Evolutionary conservation across 2,113 vertebrate species (phyloP).

Genomic region (Ibidorhyncha struthersii): DNA sequence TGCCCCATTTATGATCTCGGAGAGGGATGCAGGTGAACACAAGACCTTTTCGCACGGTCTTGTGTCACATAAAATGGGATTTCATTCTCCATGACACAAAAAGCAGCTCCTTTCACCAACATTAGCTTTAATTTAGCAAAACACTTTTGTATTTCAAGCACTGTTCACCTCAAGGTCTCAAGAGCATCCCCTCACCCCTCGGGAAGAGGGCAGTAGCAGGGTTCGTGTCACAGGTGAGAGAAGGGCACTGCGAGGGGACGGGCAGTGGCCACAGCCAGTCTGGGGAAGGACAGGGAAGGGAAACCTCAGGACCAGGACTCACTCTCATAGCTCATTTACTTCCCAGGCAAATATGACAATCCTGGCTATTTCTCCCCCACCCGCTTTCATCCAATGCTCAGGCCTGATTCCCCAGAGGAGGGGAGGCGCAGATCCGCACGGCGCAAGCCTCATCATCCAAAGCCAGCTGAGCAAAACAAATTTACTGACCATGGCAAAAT

Average conservation of each 20-base stretch:
- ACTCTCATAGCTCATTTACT: neutral
- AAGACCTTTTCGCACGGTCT: neutral
- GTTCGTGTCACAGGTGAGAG: fast-evolving
- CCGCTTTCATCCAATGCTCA: neutral
- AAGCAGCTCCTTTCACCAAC: neutral
- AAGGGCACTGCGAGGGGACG: neutral
- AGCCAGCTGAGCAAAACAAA: neutral
- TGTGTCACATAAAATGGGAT: neutral
- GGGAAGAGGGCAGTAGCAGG: neutral
- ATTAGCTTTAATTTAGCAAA: neutral
- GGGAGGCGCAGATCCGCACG: neutral
- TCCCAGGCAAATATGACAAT: neutral
- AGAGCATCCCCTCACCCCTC: neutral
- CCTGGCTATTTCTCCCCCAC: neutral
- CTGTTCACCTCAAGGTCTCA: neutral
- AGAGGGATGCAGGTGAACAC: neutral
- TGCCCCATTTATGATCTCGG: neutral
- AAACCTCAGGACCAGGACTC: neutral
- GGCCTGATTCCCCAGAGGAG: neutral
- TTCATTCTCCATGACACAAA: fast-evolving
- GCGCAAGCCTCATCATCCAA: neutral
- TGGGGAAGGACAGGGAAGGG: neutral
- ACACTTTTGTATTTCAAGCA: neutral
- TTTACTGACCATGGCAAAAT: neutral
- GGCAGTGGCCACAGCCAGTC: neutral